Conservation (phyloP, 35 echinoderm and acorn worm genomes). For the Ophioderma brevispina region DNA sequence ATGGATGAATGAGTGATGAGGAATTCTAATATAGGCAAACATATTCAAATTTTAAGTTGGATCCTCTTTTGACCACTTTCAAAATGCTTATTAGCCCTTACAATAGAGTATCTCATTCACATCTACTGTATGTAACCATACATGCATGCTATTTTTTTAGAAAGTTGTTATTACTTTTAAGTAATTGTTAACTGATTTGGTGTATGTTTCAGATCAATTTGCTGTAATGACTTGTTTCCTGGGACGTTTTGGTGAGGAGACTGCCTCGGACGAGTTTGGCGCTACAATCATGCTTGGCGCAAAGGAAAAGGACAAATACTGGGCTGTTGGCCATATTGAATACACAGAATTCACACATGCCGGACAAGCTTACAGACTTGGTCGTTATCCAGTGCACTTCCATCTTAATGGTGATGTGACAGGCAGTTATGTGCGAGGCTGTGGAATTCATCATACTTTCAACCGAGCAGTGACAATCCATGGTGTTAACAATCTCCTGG, state of each 20-base stretch:
- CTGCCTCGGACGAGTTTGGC: conserved; percentile 90
- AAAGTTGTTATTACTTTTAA: too few relatives aligned
- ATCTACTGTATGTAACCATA: too few relatives aligned
- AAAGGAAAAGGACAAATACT: conserved; percentile 73
- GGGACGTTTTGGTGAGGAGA: conserved; percentile 97
- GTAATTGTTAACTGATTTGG: too few relatives aligned
- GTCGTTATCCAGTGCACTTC: conserved; percentile 97
- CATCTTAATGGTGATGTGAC: conserved; percentile 93
- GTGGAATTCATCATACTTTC: conserved; percentile 96
- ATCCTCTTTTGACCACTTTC: too few relatives aligned
- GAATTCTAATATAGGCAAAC: too few relatives aligned
- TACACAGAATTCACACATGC: conserved; percentile 94
- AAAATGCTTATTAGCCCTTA: too few relatives aligned
- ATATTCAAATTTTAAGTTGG: too few relatives aligned
- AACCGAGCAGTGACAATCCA: conserved; percentile 96
- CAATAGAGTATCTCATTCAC: too few relatives aligned
- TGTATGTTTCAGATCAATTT: conserved; percentile 94
- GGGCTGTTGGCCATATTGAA: conserved; percentile 79
- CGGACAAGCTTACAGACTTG: conserved; percentile 92
- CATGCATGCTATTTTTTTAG: too few relatives aligned
- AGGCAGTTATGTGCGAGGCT: conserved; percentile 89
- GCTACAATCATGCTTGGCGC: conserved; percentile 91
- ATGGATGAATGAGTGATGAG: too few relatives aligned
- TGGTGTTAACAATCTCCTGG: conserved; percentile 82
- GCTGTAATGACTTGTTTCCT: conserved; percentile 91